Base-by-base conservation (phyloP, 2,113 vertebrate genomes). In the Marmota flaviventris region DNA sequence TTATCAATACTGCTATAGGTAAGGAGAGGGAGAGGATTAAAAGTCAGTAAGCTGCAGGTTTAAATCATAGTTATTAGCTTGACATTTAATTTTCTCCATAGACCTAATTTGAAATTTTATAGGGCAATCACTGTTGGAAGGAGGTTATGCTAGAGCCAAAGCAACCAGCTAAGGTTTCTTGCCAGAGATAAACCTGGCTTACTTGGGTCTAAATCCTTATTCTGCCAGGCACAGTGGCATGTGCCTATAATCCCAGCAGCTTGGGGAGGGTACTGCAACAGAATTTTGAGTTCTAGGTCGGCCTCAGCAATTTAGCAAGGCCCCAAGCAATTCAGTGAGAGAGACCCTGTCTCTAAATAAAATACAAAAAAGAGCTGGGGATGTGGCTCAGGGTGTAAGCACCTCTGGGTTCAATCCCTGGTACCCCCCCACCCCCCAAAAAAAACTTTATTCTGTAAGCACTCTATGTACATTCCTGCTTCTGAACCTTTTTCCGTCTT, bases 151-250 rank as follows among this genome's bases (percentile, higher is more conserved):
- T 61, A 9, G 45, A 76, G 58, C 73, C 67, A 91, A 73, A 85
- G 58, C 48, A 85, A 56, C 42, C 61, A 73, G 69, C 79, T 83
- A 53, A 72, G 63, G 45, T 61, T 84, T 56, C 48, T 92, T 93
- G 39, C 45, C 45, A 67, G 56, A 73, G 27, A 85, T 29, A 72
- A 85, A 69, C 22, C 12, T 37, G 17, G 48, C 89, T 69, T 72
- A 16, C 39, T 96, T 85, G n/a, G 65, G 27, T 96, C 61, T 73
- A 86, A 89, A 27, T 56, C 73, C 18, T 94, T 89, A 72, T 83
- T 91, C 72, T 3, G 1, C 56, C 20, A 58, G 20, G 7, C 7
- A 17, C 7, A 17, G 56, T 58, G 56, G 56, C 56, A 58, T 20
- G 1, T 58, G 20, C 56, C 56, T 58, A 20, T 58, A 58, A 58